Conservation (phyloP, 2,113 vertebrate genomes). For the Zosterops pallidus region DNA sequence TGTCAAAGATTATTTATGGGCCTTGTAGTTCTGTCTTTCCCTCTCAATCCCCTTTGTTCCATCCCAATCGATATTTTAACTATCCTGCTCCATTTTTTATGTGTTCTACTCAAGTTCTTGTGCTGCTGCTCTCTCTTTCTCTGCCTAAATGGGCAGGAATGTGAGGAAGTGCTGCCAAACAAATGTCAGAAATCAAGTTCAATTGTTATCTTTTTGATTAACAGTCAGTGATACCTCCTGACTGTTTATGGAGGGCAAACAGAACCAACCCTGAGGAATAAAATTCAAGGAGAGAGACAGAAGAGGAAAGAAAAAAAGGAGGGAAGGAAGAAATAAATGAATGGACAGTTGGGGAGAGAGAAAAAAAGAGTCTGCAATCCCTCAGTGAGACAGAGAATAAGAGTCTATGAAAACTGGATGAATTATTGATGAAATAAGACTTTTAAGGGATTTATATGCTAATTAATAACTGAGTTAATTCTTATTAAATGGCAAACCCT, state of each 20-base stretch:
- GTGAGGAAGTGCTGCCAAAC: background rate
- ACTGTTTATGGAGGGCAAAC: background rate
- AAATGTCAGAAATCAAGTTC: background rate
- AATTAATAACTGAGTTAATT: background rate
- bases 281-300: background rate
- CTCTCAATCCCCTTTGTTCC: background rate
- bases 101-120: background rate
- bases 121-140: background rate
- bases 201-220: background rate
- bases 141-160: background rate
- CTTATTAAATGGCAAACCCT: background rate
- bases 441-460: background rate
- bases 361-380: background rate
- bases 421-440: conserved; percentile 15
- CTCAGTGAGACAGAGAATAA: background rate
- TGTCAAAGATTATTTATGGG: background rate
- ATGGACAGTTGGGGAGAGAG: background rate
- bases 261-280: background rate
- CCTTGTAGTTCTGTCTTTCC: background rate
- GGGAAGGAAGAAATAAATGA: background rate
- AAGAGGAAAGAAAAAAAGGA: background rate
- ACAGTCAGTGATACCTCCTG: background rate
- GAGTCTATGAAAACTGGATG: background rate
- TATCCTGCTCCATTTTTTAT: background rate
- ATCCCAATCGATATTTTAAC: background rate